Conservation (phyloP, 2,113 vertebrate species). For the Mormyrus iriodes region DNA sequence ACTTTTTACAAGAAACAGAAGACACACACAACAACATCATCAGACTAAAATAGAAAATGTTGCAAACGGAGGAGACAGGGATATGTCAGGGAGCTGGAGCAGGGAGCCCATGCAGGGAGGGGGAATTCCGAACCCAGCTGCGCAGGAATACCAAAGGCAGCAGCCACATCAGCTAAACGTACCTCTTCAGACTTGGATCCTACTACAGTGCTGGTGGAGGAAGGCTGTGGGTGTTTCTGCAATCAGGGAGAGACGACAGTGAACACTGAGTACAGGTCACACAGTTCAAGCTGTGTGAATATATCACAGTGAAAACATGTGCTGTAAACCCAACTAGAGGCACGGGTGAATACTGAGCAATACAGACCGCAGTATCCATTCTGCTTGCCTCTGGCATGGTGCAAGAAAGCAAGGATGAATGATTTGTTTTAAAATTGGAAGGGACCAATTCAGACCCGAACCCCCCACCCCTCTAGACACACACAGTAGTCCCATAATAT, state of each 20-base stretch:
- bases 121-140: neutral
- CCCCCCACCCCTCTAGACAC: too few relatives aligned
- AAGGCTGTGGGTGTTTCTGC: constrained; percentile 18
- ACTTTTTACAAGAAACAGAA: neutral
- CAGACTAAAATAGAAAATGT: too few relatives aligned
- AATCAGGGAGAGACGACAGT: neutral
- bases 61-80: neutral
- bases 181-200: constrained; percentile 14
- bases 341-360: neutral
- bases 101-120: neutral
- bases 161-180: neutral
- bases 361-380: neutral
- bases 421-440: neutral
- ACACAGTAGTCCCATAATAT: too few relatives aligned
- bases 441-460: neutral
- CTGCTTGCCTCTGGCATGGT: neutral
- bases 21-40: too few relatives aligned
- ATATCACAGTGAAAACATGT: neutral
- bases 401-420: neutral
- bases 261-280: neutral
- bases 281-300: neutral
- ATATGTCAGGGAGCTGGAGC: neutral
- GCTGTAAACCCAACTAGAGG: neutral
- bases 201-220: neutral
- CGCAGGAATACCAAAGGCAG: neutral